These are phyloP conservation scores for Ypsolopha scabrella DNA, from an alignment of 2,888 invertebrate species.

Conservation along the genomic window DNA sequence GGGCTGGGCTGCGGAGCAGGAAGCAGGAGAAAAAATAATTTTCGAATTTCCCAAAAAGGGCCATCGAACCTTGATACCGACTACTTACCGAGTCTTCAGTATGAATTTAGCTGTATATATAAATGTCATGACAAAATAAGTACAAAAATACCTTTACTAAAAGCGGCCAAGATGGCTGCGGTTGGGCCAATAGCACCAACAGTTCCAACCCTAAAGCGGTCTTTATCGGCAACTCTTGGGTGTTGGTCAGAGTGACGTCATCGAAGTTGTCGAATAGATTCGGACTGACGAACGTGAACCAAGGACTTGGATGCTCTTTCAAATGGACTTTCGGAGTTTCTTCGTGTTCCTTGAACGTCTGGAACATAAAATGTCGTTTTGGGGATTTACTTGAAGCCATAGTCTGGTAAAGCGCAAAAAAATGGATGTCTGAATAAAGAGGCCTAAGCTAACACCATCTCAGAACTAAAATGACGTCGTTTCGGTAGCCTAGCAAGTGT, in stretches of 20 bases:
- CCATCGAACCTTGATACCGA: too few species aligned
- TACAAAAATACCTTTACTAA: constrained; percentile 73
- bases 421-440: too few species aligned
- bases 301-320: constrained; percentile 70
- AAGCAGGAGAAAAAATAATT: too few species aligned
- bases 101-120: neutral
- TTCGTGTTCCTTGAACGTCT: constrained; percentile 48
- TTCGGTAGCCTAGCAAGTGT: too few species aligned
- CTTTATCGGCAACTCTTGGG: constrained; percentile 65
- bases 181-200: constrained; percentile 78
- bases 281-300: constrained; percentile 78
- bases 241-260: constrained; percentile 36
- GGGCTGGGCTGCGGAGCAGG: too few species aligned
- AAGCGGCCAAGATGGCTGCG: constrained; percentile 83
- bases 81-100: too few species aligned
- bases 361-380: constrained; percentile 6
- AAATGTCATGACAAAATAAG: neutral
- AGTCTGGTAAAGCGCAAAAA: too few species aligned
- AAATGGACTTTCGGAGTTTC: constrained; percentile 44
- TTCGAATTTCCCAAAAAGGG: too few species aligned
- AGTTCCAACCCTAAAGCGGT: constrained; percentile 78
- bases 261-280: constrained; percentile 65
- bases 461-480: too few species aligned
- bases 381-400: neutral
- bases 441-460: too few species aligned